Percentiles rank a stretch among this genome's conserved stretches.
phyloP scores from a whole-genome alignment of 2,888 invertebrate genomes.

The Pelosia muscerda region DNA sequence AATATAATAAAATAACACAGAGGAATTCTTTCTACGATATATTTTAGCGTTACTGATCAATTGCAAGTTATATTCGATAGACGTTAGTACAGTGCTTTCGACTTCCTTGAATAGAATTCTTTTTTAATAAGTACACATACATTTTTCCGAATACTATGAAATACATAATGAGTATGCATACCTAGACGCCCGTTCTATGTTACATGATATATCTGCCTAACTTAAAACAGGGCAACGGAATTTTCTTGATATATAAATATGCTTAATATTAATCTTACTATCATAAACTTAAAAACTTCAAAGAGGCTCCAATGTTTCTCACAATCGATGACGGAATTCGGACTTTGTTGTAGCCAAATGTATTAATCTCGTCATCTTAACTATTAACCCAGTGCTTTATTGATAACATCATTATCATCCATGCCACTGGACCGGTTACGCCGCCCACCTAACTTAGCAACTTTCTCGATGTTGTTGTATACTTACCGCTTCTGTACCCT shows the following conservation, averaged over 20 bases:
- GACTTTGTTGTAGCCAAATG: slow-evolving; percentile 29
- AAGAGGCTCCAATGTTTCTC: slow-evolving; percentile 5
- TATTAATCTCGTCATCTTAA: slow-evolving; percentile 39
- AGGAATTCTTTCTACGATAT: background rate
- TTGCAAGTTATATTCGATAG: background rate
- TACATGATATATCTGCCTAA: background rate
- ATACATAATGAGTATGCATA: no score
- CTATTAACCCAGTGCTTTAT: slow-evolving; percentile 66
- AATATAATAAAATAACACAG: background rate
- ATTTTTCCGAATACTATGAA: no score
- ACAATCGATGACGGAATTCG: slow-evolving; percentile 30
- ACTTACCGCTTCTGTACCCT: slow-evolving; percentile 49
- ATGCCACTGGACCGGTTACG: slow-evolving; percentile 69
- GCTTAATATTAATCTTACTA: background rate
- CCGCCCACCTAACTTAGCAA: slow-evolving; percentile 66
- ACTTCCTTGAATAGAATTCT: no score
- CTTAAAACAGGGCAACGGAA: background rate
- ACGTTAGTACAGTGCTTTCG: background rate
- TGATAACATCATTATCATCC: slow-evolving; percentile 67
- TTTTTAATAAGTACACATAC: background rate
- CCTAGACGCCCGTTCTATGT: background rate
- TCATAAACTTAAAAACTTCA: background rate
- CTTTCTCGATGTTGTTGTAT: slow-evolving; percentile 71
- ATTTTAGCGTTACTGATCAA: background rate
- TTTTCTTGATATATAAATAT: background rate